A percentile compares a stretch with the other conserved stretches of the same genome.
Evolutionary conservation across 1,140 invertebrate genomes (phyloP).

Genomic region (Leptinotarsa lineolata): DNA sequence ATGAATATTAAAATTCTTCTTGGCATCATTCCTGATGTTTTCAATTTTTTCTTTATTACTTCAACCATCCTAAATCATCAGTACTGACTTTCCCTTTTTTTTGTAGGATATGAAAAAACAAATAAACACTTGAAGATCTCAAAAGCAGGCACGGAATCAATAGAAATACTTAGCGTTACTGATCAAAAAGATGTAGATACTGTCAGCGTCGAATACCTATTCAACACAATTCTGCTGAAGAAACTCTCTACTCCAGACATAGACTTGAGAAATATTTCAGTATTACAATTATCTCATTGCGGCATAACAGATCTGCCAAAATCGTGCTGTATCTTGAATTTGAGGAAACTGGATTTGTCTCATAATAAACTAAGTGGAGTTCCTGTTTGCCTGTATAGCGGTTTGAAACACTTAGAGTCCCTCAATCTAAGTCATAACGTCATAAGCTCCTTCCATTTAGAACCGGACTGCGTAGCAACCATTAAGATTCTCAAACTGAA

Average conservation of each 20-base stretch:
- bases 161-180: neutral
- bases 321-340: conserved; percentile 15
- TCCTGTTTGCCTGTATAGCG: conserved; percentile 25
- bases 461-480: conserved; percentile 17
- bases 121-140: conserved; percentile 8
- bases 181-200: neutral
- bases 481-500: conserved; percentile 23
- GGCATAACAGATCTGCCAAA: conserved; percentile 20
- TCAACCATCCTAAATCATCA: too few species aligned
- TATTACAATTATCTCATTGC: conserved; percentile 21
- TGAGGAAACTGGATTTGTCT: conserved; percentile 23
- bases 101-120: neutral
- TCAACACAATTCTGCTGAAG: neutral
- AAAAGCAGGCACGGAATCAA: neutral
- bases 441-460: conserved; percentile 25
- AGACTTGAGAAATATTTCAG: conserved; percentile 19
- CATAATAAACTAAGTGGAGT: conserved; percentile 26
- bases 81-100: neutral
- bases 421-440: conserved; percentile 28
- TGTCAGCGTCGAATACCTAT: neutral
- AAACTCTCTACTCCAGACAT: neutral
- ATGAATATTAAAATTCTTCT: too few species aligned
- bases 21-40: too few species aligned
- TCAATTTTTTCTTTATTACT: too few species aligned
- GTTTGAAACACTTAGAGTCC: conserved; percentile 20